Conservation (phyloP, 2,888 invertebrate species). For the Meta bourneti region DNA sequence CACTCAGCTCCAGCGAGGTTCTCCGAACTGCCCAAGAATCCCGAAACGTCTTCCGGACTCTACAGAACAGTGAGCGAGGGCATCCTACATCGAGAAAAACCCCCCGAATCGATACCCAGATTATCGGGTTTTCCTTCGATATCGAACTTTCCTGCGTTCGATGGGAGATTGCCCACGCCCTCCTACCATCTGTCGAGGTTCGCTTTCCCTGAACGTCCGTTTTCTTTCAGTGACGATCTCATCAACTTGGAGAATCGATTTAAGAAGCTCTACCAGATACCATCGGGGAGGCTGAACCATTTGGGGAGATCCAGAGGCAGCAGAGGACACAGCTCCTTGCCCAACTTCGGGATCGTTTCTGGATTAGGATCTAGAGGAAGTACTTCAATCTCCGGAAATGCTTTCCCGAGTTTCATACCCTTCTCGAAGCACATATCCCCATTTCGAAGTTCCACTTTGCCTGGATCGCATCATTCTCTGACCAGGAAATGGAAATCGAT, state of each 20-base stretch:
- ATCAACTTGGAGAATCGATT: constrained; percentile 4
- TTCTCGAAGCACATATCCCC: background rate
- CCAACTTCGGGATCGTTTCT: constrained; percentile 15
- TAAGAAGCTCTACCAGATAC: background rate
- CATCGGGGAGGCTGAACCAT: background rate
- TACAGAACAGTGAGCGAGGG: constrained; percentile 16
- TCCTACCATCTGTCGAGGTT: background rate
- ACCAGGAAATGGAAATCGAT: background rate
- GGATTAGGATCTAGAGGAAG: background rate
- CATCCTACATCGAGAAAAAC: background rate
- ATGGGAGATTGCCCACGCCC: background rate
- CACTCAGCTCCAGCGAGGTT: constrained; percentile 15
- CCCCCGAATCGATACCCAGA: background rate
- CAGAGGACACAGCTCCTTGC: background rate
- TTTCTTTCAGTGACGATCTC: constrained; percentile 26
- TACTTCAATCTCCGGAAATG: too few species aligned
- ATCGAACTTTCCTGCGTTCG: background rate
- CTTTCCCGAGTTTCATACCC: background rate
- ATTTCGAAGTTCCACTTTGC: background rate
- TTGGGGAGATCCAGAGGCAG: background rate
- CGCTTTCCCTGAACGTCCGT: constrained; percentile 14
- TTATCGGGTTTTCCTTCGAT: background rate
- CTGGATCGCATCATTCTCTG: background rate
- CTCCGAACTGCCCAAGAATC: background rate
- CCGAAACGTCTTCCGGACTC: background rate